Percentiles rank a stretch among this genome's conserved stretches.
These are phyloP conservation scores for Orientallactaga bullata DNA, from an alignment of 2,113 vertebrate species.

Conservation along the genomic window DNA sequence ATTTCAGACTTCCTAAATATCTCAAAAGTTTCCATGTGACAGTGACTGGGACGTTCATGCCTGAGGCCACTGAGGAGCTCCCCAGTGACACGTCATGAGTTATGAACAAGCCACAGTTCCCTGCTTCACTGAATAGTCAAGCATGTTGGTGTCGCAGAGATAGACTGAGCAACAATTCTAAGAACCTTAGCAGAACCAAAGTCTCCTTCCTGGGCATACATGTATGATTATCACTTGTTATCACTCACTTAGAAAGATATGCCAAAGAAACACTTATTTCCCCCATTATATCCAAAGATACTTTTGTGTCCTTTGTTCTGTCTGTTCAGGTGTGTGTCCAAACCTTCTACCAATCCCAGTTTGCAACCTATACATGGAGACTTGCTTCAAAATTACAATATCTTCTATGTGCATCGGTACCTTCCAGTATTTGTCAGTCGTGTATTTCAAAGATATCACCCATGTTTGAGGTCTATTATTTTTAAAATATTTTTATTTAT, in stretches of 20 bases:
- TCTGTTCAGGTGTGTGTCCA: background rate
- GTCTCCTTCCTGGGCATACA: background rate
- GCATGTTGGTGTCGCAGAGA: slow-evolving; percentile 53
- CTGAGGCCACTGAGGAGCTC: slow-evolving; percentile 1
- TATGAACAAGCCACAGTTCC: slow-evolving; percentile 56
- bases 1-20: background rate
- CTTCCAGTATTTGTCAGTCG: too few relatives aligned
- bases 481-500: too few relatives aligned
- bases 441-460: too few relatives aligned
- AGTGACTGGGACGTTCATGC: slow-evolving; percentile 7
- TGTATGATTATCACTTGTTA: background rate
- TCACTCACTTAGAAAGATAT: background rate
- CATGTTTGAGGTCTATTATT: too few relatives aligned
- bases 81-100: slow-evolving; percentile 61
- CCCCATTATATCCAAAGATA: background rate
- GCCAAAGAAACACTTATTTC: background rate
- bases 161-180: background rate
- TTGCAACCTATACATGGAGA: accelerated
- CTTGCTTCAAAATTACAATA: background rate
- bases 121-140: slow-evolving; percentile 60
- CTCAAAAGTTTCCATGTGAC: slow-evolving; percentile 69
- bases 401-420: background rate
- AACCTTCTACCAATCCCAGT: background rate
- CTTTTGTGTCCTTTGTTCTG: background rate
- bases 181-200: background rate